These are phyloP conservation scores for Oreochromis tanganicae DNA, from an alignment of 2,113 vertebrate species.

Conservation along the genomic window DNA sequence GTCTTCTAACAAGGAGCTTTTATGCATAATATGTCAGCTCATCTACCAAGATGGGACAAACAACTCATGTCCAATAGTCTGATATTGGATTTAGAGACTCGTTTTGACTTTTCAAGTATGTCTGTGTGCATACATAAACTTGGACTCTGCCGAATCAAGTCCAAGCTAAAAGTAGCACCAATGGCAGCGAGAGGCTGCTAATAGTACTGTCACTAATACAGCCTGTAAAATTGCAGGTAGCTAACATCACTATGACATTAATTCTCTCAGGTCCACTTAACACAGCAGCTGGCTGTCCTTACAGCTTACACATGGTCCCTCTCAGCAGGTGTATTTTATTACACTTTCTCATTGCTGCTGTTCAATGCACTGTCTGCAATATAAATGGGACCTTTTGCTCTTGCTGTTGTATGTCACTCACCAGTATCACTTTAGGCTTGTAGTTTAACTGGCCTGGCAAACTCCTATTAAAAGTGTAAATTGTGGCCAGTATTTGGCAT, in stretches of 20 bases:
- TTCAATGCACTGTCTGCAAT: neutral
- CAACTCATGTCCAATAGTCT: neutral
- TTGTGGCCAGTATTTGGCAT: neutral
- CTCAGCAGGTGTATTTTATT: neutral
- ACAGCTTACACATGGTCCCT: neutral
- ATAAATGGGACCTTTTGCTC: neutral
- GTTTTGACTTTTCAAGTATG: neutral
- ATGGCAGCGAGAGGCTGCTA: neutral
- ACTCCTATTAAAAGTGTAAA: neutral
- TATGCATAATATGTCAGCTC: neutral
- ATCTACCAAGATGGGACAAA: neutral
- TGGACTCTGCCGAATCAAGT: neutral
- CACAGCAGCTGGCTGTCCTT: constrained; percentile 9
- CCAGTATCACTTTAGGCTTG: neutral
- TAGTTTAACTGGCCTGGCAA: neutral
- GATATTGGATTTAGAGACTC: neutral
- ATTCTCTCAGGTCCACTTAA: constrained; percentile 25
- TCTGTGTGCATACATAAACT: neutral
- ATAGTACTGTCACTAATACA: neutral
- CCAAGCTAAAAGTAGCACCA: neutral
- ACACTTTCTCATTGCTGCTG: neutral
- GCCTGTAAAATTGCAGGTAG: constrained; percentile 13
- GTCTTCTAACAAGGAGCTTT: neutral
- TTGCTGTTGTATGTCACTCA: neutral
- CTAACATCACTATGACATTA: constrained; percentile 16